Percentiles rank a stretch among this genome's conserved stretches.
phyloP scores from a whole-genome alignment of 2,797 vertebrate species.

The Chiloscyllium punctatum region DNA sequence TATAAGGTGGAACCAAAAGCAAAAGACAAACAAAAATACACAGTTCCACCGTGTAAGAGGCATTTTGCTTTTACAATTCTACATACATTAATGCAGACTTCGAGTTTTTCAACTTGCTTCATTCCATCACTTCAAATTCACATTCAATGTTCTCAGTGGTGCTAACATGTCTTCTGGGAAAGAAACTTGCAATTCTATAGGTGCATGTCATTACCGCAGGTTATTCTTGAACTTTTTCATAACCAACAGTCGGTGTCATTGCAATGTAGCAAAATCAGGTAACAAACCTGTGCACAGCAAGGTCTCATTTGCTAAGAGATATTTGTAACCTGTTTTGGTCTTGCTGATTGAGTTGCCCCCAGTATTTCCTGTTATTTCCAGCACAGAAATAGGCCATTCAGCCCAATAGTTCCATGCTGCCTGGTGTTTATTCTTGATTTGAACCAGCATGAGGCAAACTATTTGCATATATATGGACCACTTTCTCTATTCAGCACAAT shows the following conservation, averaged over 20 bases:
- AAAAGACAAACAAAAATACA: not conserved
- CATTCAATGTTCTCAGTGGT: not conserved
- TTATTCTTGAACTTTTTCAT: not conserved
- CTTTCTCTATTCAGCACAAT: not conserved
- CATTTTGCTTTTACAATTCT: not conserved
- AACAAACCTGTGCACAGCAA: not conserved
- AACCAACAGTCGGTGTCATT: not conserved
- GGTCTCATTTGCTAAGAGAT: not conserved
- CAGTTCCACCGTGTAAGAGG: not conserved
- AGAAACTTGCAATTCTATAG: not conserved
- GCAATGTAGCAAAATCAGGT: not conserved
- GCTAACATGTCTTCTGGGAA: not conserved
- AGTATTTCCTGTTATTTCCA: not conserved
- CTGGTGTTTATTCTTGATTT: not conserved
- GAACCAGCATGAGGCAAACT: not conserved
- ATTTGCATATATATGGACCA: not conserved
- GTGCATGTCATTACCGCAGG: not conserved
- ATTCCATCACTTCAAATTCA: not conserved
- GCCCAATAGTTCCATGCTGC: not conserved
- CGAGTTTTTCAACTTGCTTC: not conserved
- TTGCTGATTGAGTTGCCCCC: not conserved
- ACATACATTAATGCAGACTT: not conserved
- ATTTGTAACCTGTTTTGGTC: no score
- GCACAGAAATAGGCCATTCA: not conserved
- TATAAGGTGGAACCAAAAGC: conserved; percentile 28